These are phyloP conservation scores for Drosophila repletoides DNA, from an alignment of 1,140 invertebrate genomes.

Conservation along the genomic window DNA sequence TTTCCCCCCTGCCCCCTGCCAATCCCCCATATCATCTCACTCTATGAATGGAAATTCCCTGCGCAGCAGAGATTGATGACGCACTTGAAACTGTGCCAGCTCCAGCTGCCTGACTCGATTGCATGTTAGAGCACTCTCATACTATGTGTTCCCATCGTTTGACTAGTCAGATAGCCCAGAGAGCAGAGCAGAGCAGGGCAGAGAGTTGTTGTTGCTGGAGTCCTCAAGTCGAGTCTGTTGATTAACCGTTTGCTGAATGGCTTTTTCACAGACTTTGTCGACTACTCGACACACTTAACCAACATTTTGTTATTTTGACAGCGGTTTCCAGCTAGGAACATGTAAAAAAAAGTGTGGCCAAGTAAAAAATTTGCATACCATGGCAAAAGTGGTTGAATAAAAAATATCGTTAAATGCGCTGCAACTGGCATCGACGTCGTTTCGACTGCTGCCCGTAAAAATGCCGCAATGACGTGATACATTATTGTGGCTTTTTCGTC, in stretches of 20 bases:
- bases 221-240: conserved; percentile 47
- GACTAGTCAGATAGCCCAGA: conserved; percentile 15
- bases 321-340: conserved; percentile 31
- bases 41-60: conserved; percentile 62
- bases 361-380: conserved; percentile 75
- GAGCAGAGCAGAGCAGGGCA: background rate
- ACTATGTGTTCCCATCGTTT: conserved; percentile 3
- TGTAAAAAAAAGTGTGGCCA: conserved; percentile 61
- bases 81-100: conserved; percentile 64
- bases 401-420: conserved; percentile 35
- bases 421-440: conserved; percentile 47
- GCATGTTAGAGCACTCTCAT: conserved; percentile 22
- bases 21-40: conserved; percentile 19
- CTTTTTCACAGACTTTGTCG: conserved; percentile 45
- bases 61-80: conserved; percentile 70
- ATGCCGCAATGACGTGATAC: conserved; percentile 63
- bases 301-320: conserved; percentile 79
- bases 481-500: conserved; percentile 46
- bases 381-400: conserved; percentile 53
- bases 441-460: conserved; percentile 61
- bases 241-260: conserved; percentile 40
- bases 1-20: background rate
- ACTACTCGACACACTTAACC: conserved; percentile 56
- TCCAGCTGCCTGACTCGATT: conserved; percentile 42
- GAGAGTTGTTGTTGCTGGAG: conserved; percentile 16